These are phyloP conservation scores for Esox masquinongy DNA, from an alignment of 2,797 vertebrate species.

Conservation along the genomic window DNA sequence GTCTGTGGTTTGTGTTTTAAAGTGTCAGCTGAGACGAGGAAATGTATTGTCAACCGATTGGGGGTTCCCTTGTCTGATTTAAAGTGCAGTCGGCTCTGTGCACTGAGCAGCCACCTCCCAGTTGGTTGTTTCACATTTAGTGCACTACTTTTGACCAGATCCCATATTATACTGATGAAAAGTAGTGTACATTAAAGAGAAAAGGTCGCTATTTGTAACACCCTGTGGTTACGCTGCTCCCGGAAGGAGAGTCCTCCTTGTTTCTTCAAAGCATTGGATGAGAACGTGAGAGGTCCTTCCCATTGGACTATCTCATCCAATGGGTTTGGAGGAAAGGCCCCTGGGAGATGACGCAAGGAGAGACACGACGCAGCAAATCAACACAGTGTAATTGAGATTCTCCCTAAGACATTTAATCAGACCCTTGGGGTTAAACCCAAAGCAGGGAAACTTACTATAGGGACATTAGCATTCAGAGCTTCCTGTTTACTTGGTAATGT, in stretches of 20 bases:
- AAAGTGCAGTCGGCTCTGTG: neutral
- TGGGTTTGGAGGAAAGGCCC: no score
- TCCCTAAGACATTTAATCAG: neutral
- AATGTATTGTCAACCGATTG: neutral
- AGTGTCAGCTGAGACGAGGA: neutral
- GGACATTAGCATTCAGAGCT: neutral
- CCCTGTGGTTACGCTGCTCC: neutral
- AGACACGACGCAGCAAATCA: no score
- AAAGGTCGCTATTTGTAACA: neutral
- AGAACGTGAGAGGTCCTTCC: no score
- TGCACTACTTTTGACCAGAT: neutral
- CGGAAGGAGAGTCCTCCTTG: no score
- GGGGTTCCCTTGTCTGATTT: neutral
- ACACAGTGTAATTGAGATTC: no score
- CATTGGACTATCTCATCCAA: no score
- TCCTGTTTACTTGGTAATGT: neutral
- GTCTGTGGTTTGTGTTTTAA: neutral
- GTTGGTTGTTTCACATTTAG: neutral
- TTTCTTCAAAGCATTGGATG: neutral
- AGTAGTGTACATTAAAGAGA: neutral
- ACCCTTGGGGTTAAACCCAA: neutral
- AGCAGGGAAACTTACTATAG: neutral
- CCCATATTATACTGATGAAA: neutral
- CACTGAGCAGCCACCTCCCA: neutral
- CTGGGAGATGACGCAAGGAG: no score